Evolutionary conservation across 2,797 vertebrate genomes (phyloP), one percentile per base, ranked within the genome.

Genomic region (Pseudomugil gertrudae): DNA sequence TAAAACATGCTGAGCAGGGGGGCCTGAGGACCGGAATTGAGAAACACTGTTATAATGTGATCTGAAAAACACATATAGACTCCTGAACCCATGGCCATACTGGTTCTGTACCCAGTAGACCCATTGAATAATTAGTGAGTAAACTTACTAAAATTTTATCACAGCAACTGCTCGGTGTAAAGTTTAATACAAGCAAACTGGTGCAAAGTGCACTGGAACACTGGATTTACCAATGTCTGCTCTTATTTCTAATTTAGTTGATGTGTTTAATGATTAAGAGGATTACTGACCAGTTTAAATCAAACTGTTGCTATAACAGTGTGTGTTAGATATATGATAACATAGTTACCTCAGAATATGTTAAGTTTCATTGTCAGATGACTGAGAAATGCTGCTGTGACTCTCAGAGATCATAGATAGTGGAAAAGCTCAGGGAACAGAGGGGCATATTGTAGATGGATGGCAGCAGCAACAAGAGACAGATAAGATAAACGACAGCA

Each of bases 371-470:
- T 19, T n/a, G 40, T n/a, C 8, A 45, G 40, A 21, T 45, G 8
- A 9, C 9, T 8, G 2, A 21, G 8, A n/a, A n/a, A 5, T 23
- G 4, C 24, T 30, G 38, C 40, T 48, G 56, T 23, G 2, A 53
- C 47, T 60, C n/a, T n/a, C n/a, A n/a, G n/a, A n/a, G n/a, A n/a
- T n/a, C 14, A 57, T 11, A 26, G 59, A 32, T 2, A 14, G 26
- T 1, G 9, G 23, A 55, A 23, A 32, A 61, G 47, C 54, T 38
- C 1, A 1, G 27, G 38, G 61, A 63, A 62, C 45, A 62, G 21
- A 70, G 53, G 58, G 53, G 47, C 35, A 3, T 26, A 29, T 0
- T 33, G 26, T 26, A n/a, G 66, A 81, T 67, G 53, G 65, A 82
- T 72, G 53, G 1, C 53, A 40, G 71, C 33, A 73, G 35, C 40